Evolutionary conservation across 2,888 invertebrate species (phyloP), one percentile per base, ranked within the genome.

Genomic region (Spilosoma lubricipeda): DNA sequence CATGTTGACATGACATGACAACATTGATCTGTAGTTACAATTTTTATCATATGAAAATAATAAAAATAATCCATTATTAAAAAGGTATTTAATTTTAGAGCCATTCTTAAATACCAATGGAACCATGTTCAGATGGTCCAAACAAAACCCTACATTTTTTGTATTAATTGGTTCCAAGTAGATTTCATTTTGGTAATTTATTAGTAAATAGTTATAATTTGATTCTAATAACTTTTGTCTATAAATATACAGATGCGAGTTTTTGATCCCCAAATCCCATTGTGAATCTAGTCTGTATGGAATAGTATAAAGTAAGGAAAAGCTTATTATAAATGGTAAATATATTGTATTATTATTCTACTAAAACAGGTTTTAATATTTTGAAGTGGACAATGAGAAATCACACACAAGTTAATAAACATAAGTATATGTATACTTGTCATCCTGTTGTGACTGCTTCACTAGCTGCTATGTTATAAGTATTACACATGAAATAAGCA

Each of bases 311-410:
- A n/a, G 4, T 48, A 48, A 18, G 18, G 18, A 48, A 48, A 18
- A 59, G n/a, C 27, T 59, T 59, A 59, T 27, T 27, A 0, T 23
- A 2, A 52, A 52, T n/a, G 27, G 13, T 8, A 59, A n/a, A 11
- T 11, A 11, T n/a, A 13, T 48, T 3, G 5, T 20, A 27, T n/a
- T 59, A 52, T 3, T 56, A n/a, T 23, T 56, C 9, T 4, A 13
- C 15, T 27, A 13, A 59, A 59, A 59, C 27, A n/a, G 23, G 27
- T 59, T 59, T 59, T 13, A 30, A 15, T 27, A 59, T 15, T 59
- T 15, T 59, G 27, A 27, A 59, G 59, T 59, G 13, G n/a, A 48
- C 30, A 70, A 36, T 73, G 66, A 59, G 45, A 70, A 73, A 73
- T 59, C 70, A 73, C 66, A 45, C 27, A 27, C 39, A 3, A 68